Conservation (phyloP, 2,888 invertebrate genomes). For the Zelleria hepariella region DNA sequence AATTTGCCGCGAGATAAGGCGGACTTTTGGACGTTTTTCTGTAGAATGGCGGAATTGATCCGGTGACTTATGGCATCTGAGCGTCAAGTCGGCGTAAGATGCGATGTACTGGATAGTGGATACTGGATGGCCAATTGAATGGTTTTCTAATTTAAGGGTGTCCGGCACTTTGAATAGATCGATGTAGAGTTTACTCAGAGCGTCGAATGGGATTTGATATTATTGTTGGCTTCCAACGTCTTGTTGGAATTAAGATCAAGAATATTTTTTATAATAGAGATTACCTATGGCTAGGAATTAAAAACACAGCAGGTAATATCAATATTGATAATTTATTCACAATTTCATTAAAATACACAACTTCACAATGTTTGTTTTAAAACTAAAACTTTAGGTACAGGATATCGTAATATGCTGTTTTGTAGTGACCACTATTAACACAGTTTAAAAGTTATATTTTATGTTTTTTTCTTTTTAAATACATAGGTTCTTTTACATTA, state of each 20-base stretch:
- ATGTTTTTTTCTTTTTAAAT: constrained; percentile 45
- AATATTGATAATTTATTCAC: constrained; percentile 73
- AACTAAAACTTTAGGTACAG: constrained; percentile 68
- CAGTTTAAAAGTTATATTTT: constrained; percentile 33
- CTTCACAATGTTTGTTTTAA: constrained; percentile 68
- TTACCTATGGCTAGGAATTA: background rate
- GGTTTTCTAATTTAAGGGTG: constrained; percentile 39
- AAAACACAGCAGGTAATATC: constrained; percentile 41
- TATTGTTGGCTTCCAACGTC: no score
- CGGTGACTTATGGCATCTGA: constrained; percentile 57
- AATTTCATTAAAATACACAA: constrained; percentile 73
- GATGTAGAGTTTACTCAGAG: background rate
- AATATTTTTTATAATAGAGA: no score
- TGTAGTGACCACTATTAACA: constrained; percentile 59
- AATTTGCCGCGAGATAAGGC: constrained; percentile 70
- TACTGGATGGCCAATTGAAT: constrained; percentile 62
- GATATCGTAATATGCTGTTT: constrained; percentile 60
- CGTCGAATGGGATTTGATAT: background rate
- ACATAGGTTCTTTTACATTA: constrained; percentile 57
- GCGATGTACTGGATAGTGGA: constrained; percentile 46
- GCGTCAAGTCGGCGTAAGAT: constrained; percentile 45
- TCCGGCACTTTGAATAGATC: background rate
- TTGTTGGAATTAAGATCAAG: no score
- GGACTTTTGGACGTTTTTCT: constrained; percentile 67
- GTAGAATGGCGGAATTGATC: constrained; percentile 66